Evolutionary conservation across 2,113 vertebrate genomes (phyloP).

Genomic region (Phoenicopterus ruber): DNA sequence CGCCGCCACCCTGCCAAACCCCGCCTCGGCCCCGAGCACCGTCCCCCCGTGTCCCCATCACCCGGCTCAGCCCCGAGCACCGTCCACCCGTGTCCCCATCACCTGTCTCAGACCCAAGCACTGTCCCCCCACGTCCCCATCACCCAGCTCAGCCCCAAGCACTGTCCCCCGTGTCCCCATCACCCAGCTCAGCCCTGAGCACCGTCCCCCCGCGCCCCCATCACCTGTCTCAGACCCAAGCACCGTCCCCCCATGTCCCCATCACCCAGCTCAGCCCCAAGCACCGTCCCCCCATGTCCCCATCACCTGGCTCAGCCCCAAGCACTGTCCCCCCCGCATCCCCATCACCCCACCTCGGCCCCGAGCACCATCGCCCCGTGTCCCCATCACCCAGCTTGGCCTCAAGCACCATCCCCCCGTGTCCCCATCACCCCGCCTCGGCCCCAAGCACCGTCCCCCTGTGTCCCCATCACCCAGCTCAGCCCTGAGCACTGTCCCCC

Average conservation of each 20-base stretch:
- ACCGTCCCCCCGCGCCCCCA: accelerated
- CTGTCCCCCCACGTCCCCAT: background rate
- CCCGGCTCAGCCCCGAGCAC: background rate
- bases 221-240: background rate
- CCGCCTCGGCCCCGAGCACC: accelerated
- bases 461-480: background rate
- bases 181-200: accelerated
- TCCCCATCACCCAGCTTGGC: background rate
- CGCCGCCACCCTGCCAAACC: background rate
- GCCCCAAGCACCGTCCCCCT: accelerated
- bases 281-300: background rate
- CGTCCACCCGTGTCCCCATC: background rate
- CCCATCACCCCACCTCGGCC: accelerated
- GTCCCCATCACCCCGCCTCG: accelerated
- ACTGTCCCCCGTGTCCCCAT: too few relatives aligned
- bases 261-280: accelerated
- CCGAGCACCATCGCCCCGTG: accelerated
- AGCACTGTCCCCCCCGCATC: too few relatives aligned
- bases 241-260: too few relatives aligned
- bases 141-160: background rate
- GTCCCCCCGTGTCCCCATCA: background rate
- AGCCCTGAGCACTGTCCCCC: accelerated
- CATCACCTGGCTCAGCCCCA: background rate
- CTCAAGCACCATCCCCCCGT: too few relatives aligned
- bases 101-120: accelerated